These are phyloP conservation scores for Oceanodroma tethys DNA, from an alignment of 2,113 vertebrate species.

Conservation along the genomic window DNA sequence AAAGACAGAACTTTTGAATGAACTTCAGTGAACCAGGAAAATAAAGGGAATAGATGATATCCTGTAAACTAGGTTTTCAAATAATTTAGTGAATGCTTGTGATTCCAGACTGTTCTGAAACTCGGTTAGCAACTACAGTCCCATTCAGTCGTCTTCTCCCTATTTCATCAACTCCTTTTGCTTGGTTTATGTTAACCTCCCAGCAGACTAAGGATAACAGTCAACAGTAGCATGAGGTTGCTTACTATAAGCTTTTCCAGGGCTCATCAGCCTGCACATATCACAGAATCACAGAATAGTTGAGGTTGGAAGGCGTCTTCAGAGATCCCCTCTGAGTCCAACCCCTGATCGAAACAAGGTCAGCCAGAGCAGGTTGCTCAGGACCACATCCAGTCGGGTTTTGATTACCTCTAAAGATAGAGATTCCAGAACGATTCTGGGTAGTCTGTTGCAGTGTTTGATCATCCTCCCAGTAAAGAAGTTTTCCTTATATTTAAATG, in stretches of 20 bases:
- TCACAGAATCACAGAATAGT: background rate
- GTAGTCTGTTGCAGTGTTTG: background rate
- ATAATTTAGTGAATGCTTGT: background rate
- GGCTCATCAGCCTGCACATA: background rate
- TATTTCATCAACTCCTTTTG: background rate
- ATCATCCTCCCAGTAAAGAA: background rate
- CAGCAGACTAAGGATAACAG: background rate
- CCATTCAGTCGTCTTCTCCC: background rate
- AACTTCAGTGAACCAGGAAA: background rate
- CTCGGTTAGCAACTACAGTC: background rate
- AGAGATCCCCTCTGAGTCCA: background rate
- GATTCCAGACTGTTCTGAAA: background rate
- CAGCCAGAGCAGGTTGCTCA: background rate
- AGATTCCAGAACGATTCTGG: background rate
- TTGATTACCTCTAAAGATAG: background rate
- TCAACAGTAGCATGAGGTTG: background rate
- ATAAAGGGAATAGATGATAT: background rate
- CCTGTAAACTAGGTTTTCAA: background rate
- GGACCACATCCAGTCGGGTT: background rate
- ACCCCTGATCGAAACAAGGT: background rate
- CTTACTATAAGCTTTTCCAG: background rate
- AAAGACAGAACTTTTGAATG: background rate
- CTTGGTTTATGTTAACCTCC: background rate
- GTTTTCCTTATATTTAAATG: background rate
- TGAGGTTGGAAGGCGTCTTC: background rate